phyloP scores from a whole-genome alignment of 1,140 invertebrate genomes.

The Drosophila busckii region DNA sequence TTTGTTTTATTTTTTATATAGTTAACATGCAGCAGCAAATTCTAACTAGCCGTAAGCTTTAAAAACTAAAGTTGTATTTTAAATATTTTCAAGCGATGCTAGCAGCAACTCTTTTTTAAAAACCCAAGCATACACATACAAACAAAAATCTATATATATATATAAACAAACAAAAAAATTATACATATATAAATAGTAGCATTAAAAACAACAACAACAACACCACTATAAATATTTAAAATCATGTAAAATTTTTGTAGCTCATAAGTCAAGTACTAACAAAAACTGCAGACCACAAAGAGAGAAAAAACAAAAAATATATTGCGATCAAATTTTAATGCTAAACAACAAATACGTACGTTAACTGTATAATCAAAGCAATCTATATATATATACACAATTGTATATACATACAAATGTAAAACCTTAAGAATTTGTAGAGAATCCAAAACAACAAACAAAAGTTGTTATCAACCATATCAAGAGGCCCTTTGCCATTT shows the following conservation, averaged over 20 bases:
- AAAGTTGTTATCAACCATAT: constrained; percentile 62
- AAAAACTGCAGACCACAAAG: constrained; percentile 88
- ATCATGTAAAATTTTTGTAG: constrained; percentile 86
- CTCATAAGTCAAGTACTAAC: constrained; percentile 82
- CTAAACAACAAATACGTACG: constrained; percentile 88
- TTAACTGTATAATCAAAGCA: constrained; percentile 87
- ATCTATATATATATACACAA: constrained; percentile 43
- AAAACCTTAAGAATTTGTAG: no score
- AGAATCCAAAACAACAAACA: constrained; percentile 29
- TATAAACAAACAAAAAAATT: constrained; percentile 24
- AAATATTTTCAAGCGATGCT: no score
- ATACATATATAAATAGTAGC: constrained; percentile 45
- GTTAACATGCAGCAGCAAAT: constrained; percentile 28
- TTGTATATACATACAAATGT: constrained; percentile 21
- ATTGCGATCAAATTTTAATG: constrained; percentile 97
- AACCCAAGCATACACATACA: constrained; percentile 13
- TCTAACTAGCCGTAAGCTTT: constrained; percentile 36
- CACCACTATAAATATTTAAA: constrained; percentile 51
- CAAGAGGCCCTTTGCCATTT: constrained; percentile 49
- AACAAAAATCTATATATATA: constrained; percentile 1
- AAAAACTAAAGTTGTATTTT: no score
- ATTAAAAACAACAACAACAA: constrained; percentile 12
- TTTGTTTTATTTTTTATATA: no score
- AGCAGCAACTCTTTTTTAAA: no score
- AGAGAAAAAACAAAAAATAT: constrained; percentile 80